Conservation (phyloP, 2,888 invertebrate genomes). For the Lacanobia wlatinum region DNA sequence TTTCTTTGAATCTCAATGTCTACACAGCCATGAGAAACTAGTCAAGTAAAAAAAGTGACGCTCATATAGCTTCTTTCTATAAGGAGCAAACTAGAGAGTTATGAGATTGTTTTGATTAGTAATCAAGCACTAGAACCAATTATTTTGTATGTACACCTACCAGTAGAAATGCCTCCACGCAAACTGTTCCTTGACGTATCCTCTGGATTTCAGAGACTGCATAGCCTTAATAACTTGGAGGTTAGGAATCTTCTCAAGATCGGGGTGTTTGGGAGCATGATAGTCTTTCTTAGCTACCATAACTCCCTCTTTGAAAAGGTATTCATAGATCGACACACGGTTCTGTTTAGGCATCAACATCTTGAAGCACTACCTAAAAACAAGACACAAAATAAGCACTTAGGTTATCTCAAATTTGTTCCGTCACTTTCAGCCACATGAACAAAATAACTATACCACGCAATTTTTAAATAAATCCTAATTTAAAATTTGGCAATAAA, state of each 20-base stretch:
- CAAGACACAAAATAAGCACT: constrained; percentile 72
- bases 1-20: neutral
- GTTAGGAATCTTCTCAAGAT: constrained; percentile 98
- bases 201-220: constrained; percentile 98
- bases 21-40: neutral
- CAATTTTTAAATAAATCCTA: constrained; percentile 24
- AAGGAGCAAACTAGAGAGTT: neutral
- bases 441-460: constrained; percentile 64
- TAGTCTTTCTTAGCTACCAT: constrained; percentile 99
- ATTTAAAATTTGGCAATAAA: constrained; percentile 37
- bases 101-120: neutral
- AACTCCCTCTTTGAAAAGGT: constrained; percentile 99
- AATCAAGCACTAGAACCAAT: constrained; percentile 10
- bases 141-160: constrained; percentile 81
- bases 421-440: constrained; percentile 40
- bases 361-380: constrained; percentile 91
- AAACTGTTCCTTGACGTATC: constrained; percentile 99
- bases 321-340: constrained; percentile 98
- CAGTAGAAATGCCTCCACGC: constrained; percentile 99
- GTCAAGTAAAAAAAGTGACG: too few relatives aligned
- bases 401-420: constrained; percentile 71
- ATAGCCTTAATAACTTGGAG: constrained; percentile 99
- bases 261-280: constrained; percentile 99
- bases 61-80: neutral
- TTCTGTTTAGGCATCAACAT: constrained; percentile 99